Evolutionary conservation across 2,113 vertebrate species (phyloP), one percentile per base, ranked within the genome.

Genomic region (Oryzias melastigma): DNA sequence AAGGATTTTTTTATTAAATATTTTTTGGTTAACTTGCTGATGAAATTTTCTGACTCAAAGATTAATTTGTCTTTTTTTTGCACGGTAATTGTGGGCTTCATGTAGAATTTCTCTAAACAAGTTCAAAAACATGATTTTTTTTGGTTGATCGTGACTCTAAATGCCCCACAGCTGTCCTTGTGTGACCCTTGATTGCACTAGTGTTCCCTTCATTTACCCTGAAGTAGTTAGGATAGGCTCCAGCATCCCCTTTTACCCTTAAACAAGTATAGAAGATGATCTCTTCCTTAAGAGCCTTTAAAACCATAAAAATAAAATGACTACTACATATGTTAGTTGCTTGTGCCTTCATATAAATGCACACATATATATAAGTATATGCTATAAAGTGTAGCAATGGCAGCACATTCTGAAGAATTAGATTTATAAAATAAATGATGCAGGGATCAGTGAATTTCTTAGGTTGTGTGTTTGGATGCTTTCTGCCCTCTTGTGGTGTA

Each of bases 401-500:
- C 16, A 58, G 20, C 40, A 3, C 52, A 29, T 24, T 20, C 29
- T 65, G 65, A 22, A 60, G 12, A 14, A 42, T 17, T 12, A 54
- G 15, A 56, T 50, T 18, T 68, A 24, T 8, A 15, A 17, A 53
- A 65, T 51, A 67, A 66, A 52, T 41, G 25, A 1, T 71, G 27
- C 17, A 48, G 54, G 19, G 15, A 51, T 22, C 7, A 48, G 17
- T 24, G 46, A 47, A 51, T 64, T 61, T 43, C 58, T 59, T 25
- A 65, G 44, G 35, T 27, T 62, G 19, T 58, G 58, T 75, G 61
- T 79, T 87, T 87, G 74, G 77, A 75, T 57, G 42, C 42, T 80
- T 83, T 71, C 82, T 92, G 91, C 91, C 88, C 90, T 91, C 91
- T 92, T 87, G 90, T 89, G 90, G 85, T 66, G 17, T 46, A n/a